Evolutionary conservation across 2,113 vertebrate species (phyloP).

Genomic region (Tyto alba): DNA sequence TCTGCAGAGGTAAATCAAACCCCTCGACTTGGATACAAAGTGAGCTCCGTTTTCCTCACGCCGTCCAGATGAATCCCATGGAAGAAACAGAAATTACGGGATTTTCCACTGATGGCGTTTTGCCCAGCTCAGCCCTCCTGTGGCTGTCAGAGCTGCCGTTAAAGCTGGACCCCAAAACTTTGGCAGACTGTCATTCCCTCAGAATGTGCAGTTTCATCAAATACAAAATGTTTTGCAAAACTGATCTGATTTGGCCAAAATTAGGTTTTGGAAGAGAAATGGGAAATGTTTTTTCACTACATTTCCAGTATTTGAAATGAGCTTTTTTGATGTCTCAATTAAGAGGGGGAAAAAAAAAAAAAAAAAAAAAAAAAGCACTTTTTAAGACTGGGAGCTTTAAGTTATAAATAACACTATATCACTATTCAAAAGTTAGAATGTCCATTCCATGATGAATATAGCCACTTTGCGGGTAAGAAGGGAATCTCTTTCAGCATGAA

Average conservation of each 20-base stretch:
- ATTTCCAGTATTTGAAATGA: background rate
- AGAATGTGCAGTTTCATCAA: constrained; percentile 4
- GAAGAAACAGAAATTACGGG: background rate
- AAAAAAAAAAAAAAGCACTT: background rate
- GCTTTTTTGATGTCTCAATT: background rate
- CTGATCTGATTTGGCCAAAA: background rate
- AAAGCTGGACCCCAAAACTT: background rate
- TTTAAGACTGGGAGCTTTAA: background rate
- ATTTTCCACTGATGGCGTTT: constrained; percentile 13
- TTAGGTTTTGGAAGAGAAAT: background rate
- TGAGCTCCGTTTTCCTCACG: background rate
- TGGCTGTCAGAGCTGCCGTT: background rate
- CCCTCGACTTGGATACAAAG: background rate
- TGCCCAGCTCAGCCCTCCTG: background rate
- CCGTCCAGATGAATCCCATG: background rate
- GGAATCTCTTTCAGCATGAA: background rate
- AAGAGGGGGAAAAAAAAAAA: background rate
- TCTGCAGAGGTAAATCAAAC: constrained; percentile 29
- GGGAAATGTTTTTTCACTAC: background rate
- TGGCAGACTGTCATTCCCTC: background rate
- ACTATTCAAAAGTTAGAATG: background rate
- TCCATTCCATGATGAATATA: background rate
- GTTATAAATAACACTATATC: background rate
- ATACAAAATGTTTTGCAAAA: background rate
- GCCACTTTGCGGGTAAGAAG: background rate